Percentiles rank a stretch among this genome's conserved stretches.
phyloP scores from a whole-genome alignment of 2,113 vertebrate genomes.

The Malurus alboscapulatus region DNA sequence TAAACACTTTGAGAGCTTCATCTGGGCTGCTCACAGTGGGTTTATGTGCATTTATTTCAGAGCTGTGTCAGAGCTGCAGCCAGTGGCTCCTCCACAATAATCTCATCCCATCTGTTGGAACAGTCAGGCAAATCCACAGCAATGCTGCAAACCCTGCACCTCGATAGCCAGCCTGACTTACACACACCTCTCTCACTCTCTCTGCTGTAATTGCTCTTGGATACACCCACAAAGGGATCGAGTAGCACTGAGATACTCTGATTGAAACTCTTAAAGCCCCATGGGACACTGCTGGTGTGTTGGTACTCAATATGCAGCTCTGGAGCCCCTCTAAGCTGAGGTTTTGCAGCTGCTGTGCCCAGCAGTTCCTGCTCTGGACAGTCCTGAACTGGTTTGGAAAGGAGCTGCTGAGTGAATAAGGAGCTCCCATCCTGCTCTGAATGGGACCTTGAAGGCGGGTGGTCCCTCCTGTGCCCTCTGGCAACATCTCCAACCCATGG shows the following conservation, averaged over 20 bases:
- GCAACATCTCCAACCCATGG: background rate
- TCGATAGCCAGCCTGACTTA: background rate
- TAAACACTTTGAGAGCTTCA: background rate
- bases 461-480: accelerated
- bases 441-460: background rate
- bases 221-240: background rate
- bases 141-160: background rate
- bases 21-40: background rate
- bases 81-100: background rate
- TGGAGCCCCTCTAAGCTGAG: background rate
- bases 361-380: background rate
- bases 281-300: background rate
- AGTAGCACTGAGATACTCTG: background rate
- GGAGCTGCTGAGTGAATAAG: background rate
- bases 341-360: background rate
- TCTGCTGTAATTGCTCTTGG: background rate
- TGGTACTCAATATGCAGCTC: accelerated
- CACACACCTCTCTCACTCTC: background rate
- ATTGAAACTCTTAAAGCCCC: background rate
- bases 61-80: background rate
- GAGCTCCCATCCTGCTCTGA: background rate
- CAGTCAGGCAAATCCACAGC: background rate
- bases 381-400: background rate
- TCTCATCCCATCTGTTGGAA: background rate
- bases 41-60: background rate